Base-by-base conservation (phyloP, 2,888 invertebrate genomes). In the Nesidiocoris tenuis region DNA sequence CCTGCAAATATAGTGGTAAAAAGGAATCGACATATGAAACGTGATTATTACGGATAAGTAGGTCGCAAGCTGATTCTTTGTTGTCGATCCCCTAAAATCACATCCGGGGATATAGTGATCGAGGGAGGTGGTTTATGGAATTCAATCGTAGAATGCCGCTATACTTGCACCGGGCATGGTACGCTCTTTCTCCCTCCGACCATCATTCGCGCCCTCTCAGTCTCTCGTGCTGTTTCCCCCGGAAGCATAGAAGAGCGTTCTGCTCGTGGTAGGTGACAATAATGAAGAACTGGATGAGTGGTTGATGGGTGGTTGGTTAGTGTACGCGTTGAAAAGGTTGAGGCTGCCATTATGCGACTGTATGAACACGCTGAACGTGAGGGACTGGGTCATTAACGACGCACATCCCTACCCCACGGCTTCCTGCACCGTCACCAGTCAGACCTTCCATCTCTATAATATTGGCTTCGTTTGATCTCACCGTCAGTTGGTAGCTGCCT, bases 401-500 rank as follows among this genome's bases (percentile, higher is more conserved):
- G 55, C 67, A 19, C 67, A 22, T n/a, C 16, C 63, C 63, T 22
- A 9, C 63, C 17, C 63, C 63, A 59, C 16, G 3, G 9, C 22
- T 9, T 5, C 18, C 63, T 22, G 19, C 16, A 63, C 9, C 16
- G 16, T 12, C 63, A 17, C 59, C 59, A 17, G 2, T 22, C 59
- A 57, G 22, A 56, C 24, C 59, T 23, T 22, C 70, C 70, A 7
- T 23, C 57, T 12, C 23, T 3, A 21, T 70, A 59, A 70, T 59
- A 70, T 70, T 70, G 70, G 70, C 59, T 70, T 70, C 70, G 70
- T 70, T 70, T 70, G 70, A 70, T 70, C 70, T 70, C 70, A 70
- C 70, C 70, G 70, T 18, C 70, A 70, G 70, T 70, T 70, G 70
- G 70, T 70, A 24, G 54, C 55, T 16, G 59, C 61, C 70, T 70